Evolutionary conservation across 2,797 vertebrate species (phyloP).

Genomic region (Muraenolepis orangiensis): DNA sequence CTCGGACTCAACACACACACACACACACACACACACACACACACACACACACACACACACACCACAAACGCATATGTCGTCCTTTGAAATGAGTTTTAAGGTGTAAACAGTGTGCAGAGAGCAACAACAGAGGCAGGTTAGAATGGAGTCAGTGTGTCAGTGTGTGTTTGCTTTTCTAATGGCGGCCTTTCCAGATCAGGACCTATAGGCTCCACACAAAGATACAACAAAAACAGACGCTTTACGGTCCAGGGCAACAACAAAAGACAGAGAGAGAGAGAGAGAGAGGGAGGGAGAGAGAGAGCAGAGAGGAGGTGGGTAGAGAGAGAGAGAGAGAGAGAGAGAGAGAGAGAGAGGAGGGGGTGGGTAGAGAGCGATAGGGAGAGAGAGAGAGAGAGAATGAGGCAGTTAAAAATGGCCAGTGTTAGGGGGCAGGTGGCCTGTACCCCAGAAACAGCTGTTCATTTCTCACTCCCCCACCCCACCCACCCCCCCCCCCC

Average conservation of each 20-base stretch:
- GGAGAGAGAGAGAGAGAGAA: not conserved
- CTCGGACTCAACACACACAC: too few species aligned
- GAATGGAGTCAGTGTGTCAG: too few species aligned
- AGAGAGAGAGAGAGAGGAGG: not conserved
- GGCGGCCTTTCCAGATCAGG: too few species aligned
- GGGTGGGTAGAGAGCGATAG: not conserved
- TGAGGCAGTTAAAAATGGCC: conserved; percentile 36
- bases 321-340: not conserved
- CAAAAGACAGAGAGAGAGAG: not conserved
- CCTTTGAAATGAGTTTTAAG: too few species aligned
- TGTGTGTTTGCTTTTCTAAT: too few species aligned
- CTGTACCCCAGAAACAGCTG: conserved; percentile 60
- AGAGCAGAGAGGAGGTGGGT: too few species aligned
- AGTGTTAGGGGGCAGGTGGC: conserved; percentile 56
- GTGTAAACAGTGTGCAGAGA: too few species aligned
- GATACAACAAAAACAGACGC: not conserved
- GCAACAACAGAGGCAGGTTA: too few species aligned
- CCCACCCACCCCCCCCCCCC: conserved; percentile 30
- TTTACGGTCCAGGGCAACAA: not conserved
- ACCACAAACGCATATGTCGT: too few species aligned
- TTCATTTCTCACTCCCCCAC: conserved; percentile 61
- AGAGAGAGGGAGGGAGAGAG: not conserved
- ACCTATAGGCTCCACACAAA: not conserved
- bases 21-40: too few species aligned
- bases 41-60: too few species aligned